phyloP scores from a whole-genome alignment of 23 tunicate genomes.

The Clavelina lepadiformis region DNA sequence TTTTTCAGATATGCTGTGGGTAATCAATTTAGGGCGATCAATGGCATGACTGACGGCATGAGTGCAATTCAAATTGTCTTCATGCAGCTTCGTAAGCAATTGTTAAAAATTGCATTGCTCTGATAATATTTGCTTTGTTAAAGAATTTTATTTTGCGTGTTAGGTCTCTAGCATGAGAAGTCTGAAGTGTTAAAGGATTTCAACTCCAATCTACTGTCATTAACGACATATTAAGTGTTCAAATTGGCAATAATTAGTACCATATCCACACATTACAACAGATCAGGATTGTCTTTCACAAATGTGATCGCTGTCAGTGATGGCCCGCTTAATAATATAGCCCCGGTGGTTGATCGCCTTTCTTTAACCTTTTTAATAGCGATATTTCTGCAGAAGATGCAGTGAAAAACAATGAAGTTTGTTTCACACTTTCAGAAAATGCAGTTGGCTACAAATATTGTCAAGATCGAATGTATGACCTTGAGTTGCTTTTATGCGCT shows the following conservation, averaged over 20 bases:
- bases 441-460: constrained; percentile 64
- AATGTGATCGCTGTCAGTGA: constrained; percentile 71
- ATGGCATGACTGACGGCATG: too few species aligned
- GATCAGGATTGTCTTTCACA: constrained; percentile 50
- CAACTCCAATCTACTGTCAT: too few species aligned
- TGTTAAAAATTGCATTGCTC: too few species aligned
- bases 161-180: too few species aligned
- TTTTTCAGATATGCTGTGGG: too few species aligned
- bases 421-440: constrained; percentile 54
- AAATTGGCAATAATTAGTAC: constrained; percentile 55
- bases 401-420: constrained; percentile 20
- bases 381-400: constrained; percentile 48
- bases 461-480: constrained; percentile 11
- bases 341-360: constrained; percentile 82
- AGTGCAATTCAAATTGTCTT: too few species aligned
- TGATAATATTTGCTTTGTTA: too few species aligned
- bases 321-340: constrained; percentile 58
- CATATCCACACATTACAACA: constrained; percentile 29
- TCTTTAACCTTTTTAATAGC: constrained; percentile 38
- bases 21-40: too few species aligned
- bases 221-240: too few species aligned
- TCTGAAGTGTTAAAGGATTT: too few species aligned
- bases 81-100: too few species aligned
- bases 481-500: constrained; percentile 76
- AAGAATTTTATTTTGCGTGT: too few species aligned